Evolutionary conservation across 2,797 vertebrate species (phyloP).

Genomic region (Pyrocephalus nanus): DNA sequence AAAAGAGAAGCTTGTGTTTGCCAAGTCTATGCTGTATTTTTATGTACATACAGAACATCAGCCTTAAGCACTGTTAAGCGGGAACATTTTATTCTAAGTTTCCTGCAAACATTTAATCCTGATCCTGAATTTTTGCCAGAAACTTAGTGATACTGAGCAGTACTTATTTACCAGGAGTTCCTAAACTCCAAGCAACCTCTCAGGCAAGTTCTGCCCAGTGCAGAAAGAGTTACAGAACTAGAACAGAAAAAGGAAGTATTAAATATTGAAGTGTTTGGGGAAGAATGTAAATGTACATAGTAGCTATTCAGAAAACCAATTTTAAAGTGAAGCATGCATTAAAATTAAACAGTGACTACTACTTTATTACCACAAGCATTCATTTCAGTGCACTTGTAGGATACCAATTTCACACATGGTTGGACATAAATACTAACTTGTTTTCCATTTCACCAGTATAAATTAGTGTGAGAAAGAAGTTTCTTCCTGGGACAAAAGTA

Average conservation of each 20-base stretch:
- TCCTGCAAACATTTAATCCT: slow-evolving; percentile 32
- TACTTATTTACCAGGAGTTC: background rate
- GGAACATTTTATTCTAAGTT: slow-evolving; percentile 50
- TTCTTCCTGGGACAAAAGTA: slow-evolving; percentile 12
- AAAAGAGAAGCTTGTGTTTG: background rate
- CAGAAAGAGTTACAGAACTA: slow-evolving; percentile 25
- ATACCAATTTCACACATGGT: slow-evolving; percentile 71
- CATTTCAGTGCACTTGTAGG: slow-evolving; percentile 55
- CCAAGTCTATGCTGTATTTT: background rate
- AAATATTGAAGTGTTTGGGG: slow-evolving; percentile 33
- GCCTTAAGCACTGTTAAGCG: background rate
- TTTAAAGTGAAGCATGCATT: slow-evolving; percentile 58
- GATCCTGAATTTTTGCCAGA: background rate
- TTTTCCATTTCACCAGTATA: slow-evolving; percentile 55
- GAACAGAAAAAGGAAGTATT: slow-evolving; percentile 21
- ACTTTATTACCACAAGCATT: slow-evolving; percentile 59
- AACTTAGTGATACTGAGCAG: background rate
- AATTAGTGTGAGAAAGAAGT: slow-evolving; percentile 45
- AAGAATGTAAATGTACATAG: slow-evolving; percentile 18
- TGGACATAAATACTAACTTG: slow-evolving; percentile 66
- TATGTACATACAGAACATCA: background rate
- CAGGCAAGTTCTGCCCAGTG: background rate
- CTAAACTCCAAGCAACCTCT: background rate
- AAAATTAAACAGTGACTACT: slow-evolving; percentile 68
- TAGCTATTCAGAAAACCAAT: slow-evolving; percentile 46